Evolutionary conservation across 1,140 invertebrate genomes (phyloP).

Genomic region (Hypothenemus hampei): DNA sequence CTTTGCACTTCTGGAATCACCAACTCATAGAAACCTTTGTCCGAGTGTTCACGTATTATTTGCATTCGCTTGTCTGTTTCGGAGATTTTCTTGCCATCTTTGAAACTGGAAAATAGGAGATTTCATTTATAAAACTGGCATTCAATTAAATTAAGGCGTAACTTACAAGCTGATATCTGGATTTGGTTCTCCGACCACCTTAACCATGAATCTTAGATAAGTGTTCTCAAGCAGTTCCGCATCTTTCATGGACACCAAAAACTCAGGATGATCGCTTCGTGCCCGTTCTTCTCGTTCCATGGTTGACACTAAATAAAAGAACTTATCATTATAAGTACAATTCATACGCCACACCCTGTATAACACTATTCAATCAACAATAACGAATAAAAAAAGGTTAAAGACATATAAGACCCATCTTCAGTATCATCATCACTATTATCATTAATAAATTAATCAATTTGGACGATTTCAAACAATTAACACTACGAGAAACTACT

Average conservation of each 20-base stretch:
- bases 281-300: constrained; percentile 66
- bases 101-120: constrained; percentile 60
- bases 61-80: constrained; percentile 65
- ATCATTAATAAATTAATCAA: constrained; percentile 4
- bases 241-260: constrained; percentile 77
- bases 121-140: background rate
- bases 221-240: constrained; percentile 83
- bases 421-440: too few species aligned
- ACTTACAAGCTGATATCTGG: constrained; percentile 83
- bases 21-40: constrained; percentile 84
- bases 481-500: constrained; percentile 43
- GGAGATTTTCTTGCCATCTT: constrained; percentile 70
- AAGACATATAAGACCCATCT: too few species aligned
- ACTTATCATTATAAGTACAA: background rate
- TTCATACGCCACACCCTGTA: too few species aligned
- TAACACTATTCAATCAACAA: too few species aligned
- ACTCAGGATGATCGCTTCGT: constrained; percentile 70
- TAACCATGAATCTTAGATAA: constrained; percentile 83
- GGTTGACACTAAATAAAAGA: constrained; percentile 54
- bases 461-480: background rate
- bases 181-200: constrained; percentile 80
- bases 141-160: background rate
- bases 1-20: constrained; percentile 77
- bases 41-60: constrained; percentile 68
- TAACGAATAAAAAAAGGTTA: too few species aligned